These are phyloP conservation scores for Neria commutata DNA, from an alignment of 2,888 invertebrate genomes.

Conservation along the genomic window DNA sequence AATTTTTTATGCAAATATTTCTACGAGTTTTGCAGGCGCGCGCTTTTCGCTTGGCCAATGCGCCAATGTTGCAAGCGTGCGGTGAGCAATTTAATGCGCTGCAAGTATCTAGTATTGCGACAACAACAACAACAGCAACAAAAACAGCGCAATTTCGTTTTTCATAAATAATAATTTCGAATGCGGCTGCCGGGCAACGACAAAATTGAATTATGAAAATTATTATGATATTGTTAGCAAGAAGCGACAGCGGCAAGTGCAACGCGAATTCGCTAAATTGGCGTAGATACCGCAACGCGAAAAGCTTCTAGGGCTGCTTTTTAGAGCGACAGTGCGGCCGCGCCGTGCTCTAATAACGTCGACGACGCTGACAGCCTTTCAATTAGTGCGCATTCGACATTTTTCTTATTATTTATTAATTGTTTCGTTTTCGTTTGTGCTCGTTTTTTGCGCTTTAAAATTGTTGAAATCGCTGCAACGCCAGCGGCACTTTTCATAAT, in stretches of 20 bases:
- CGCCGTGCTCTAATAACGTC: not conserved
- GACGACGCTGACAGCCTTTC: not conserved
- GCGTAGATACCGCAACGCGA: too few relatives aligned
- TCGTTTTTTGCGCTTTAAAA: too few relatives aligned
- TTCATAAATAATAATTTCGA: not conserved
- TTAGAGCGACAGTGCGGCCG: not conserved
- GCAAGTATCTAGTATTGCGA: not conserved
- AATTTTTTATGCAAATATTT: not conserved
- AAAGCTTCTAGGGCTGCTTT: not conserved
- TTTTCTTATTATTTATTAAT: constrained; percentile 6
- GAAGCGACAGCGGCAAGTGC: not conserved
- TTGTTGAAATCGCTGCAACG: not conserved
- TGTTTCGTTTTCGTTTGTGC: too few relatives aligned
- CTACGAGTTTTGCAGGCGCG: not conserved
- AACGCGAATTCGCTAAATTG: not conserved
- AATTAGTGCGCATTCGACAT: constrained; percentile 8
- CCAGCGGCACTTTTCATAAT: too few relatives aligned
- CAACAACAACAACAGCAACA: not conserved
- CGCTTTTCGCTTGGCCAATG: not conserved
- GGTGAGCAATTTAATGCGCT: not conserved
- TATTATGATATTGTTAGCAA: not conserved
- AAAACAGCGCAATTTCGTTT: not conserved
- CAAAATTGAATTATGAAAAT: not conserved
- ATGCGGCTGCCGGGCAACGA: not conserved
- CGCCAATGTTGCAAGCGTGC: too few relatives aligned